phyloP scores from a whole-genome alignment of 2,888 invertebrate species.

The Schizotus pectinicornis region DNA sequence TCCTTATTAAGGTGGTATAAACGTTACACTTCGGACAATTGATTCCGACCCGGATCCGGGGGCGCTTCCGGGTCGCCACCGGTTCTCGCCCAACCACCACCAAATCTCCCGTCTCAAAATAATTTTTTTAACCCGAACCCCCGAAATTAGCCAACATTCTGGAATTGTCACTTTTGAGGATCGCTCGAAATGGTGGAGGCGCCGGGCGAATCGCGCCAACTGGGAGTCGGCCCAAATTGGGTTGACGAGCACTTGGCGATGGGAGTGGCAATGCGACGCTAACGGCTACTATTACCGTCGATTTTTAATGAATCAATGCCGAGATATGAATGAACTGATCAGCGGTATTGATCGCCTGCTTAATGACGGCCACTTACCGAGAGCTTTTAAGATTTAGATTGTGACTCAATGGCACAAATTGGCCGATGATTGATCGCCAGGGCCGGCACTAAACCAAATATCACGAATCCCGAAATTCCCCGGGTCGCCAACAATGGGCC shows the following conservation, averaged over 20 bases:
- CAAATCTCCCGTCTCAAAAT: too few species aligned
- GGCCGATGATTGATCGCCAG: conserved; percentile 15
- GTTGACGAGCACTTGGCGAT: conserved; percentile 1
- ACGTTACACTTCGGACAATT: conserved; percentile 50
- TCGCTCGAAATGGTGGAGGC: too few species aligned
- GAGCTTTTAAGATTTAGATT: conserved; percentile 12
- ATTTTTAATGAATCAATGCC: conserved; percentile 1
- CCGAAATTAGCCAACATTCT: too few species aligned
- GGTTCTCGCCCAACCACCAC: too few species aligned
- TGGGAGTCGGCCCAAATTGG: not conserved
- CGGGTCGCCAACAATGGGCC: not conserved
- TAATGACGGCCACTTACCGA: conserved; percentile 15
- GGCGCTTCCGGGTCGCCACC: not conserved
- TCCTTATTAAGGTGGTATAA: conserved; percentile 54
- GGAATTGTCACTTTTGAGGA: too few species aligned
- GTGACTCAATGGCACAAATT: conserved; percentile 17
- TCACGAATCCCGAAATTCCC: conserved; percentile 8
- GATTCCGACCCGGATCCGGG: conserved; percentile 41
- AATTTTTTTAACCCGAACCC: too few species aligned
- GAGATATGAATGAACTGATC: conserved; percentile 24
- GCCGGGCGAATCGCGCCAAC: not conserved
- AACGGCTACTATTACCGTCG: conserved; percentile 16
- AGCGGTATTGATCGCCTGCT: conserved; percentile 12
- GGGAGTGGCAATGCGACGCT: conserved; percentile 4
- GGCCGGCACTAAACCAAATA: not conserved